A percentile compares a stretch with the other conserved stretches of the same genome.
These are phyloP conservation scores for Archilochus colubris DNA, from an alignment of 2,113 vertebrate species.

Conservation along the genomic window DNA sequence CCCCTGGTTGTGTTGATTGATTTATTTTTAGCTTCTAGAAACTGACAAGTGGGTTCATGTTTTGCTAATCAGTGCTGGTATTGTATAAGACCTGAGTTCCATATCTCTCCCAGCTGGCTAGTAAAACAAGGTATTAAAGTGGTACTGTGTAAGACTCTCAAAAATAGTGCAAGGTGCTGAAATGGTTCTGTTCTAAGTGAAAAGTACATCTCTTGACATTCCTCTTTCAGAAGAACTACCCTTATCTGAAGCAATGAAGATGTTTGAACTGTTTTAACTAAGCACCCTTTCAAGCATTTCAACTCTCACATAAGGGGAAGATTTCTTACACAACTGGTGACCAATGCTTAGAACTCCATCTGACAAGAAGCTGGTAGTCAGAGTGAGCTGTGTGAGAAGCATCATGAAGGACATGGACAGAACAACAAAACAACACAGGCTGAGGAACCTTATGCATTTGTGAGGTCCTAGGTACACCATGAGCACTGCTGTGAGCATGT, in stretches of 20 bases:
- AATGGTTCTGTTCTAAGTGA: not conserved
- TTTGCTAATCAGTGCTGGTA: not conserved
- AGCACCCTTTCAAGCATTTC: not conserved
- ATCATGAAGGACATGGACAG: accelerated
- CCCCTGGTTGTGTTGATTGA: not conserved
- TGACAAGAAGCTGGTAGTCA: not conserved
- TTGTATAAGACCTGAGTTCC: not conserved
- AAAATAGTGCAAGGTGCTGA: not conserved
- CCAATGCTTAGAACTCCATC: not conserved
- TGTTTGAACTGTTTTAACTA: not conserved
- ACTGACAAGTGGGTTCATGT: not conserved
- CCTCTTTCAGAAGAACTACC: not conserved
- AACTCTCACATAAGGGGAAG: not conserved
- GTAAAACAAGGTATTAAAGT: not conserved
- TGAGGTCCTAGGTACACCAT: not conserved
- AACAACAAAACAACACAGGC: not conserved
- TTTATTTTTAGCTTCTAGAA: constrained; percentile 21
- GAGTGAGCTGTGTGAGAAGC: not conserved
- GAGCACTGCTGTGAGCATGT: not conserved
- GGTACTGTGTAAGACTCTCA: not conserved
- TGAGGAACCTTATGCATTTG: not conserved
- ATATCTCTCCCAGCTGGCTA: not conserved
- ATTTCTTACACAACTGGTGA: not conserved
- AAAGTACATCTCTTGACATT: constrained; percentile 23
- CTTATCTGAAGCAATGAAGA: not conserved